Conservation (phyloP, 92 coral and sea anemone genomes). For the Porites rus region DNA sequence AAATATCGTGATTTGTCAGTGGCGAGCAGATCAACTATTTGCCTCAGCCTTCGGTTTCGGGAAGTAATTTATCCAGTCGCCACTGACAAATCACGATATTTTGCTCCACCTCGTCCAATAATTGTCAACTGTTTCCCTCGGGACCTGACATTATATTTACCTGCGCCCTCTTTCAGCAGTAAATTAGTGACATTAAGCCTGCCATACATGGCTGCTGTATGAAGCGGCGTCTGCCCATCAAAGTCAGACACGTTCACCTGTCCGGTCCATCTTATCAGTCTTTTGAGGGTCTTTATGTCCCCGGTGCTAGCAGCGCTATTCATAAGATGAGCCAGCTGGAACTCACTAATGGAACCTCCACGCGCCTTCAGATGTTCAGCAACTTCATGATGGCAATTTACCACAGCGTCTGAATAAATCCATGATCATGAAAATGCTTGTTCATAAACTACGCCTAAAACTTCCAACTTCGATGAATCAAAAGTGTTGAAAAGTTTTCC, state of each 20-base stretch:
- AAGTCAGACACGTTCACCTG: slow-evolving; percentile 83
- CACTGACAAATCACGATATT: too few species aligned
- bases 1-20: too few species aligned
- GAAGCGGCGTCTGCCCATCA: slow-evolving; percentile 91
- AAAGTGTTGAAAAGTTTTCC: too few species aligned
- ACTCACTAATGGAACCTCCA: slow-evolving; percentile 81
- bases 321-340: slow-evolving; percentile 78
- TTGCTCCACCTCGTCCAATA: too few species aligned
- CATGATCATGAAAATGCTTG: neutral
- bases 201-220: slow-evolving; percentile 79
- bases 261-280: slow-evolving; percentile 89
- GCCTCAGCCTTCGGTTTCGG: too few species aligned
- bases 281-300: slow-evolving; percentile 77
- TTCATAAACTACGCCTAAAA: neutral
- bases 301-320: slow-evolving; percentile 79
- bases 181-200: slow-evolving; percentile 73
- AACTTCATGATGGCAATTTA: slow-evolving; percentile 81
- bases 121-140: too few species aligned
- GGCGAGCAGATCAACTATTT: too few species aligned
- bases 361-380: slow-evolving; percentile 90
- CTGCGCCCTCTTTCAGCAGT: slow-evolving; percentile 89
- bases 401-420: slow-evolving; percentile 78
- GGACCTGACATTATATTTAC: slow-evolving; percentile 34
- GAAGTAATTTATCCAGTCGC: too few species aligned
- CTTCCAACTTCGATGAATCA: neutral